phyloP scores from a whole-genome alignment of 2,888 invertebrate species.

The Drosophila paracracens region DNA sequence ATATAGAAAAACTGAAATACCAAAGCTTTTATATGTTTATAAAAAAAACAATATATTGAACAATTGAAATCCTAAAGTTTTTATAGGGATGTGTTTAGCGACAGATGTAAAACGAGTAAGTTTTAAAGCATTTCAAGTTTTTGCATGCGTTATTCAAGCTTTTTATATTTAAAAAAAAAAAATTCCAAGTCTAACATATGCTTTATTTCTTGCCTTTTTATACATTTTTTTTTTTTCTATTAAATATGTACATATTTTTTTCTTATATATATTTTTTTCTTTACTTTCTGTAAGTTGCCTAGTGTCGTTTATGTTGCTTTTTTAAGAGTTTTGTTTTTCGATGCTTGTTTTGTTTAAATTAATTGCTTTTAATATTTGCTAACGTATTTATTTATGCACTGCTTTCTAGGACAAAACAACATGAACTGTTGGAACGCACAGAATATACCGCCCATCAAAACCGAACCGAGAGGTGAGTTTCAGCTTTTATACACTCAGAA shows the following conservation, averaged over 20 bases:
- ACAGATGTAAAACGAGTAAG: slow-evolving; percentile 35
- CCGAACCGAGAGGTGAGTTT: slow-evolving; percentile 83
- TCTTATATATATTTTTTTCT: neutral
- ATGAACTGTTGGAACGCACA: slow-evolving; percentile 80
- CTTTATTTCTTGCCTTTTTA: neutral
- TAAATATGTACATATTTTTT: neutral
- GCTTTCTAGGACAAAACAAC: slow-evolving; percentile 66
- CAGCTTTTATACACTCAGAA: neutral
- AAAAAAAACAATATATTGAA: slow-evolving; percentile 31
- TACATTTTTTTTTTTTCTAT: neutral
- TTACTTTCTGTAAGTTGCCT: neutral
- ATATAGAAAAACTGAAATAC: slow-evolving; percentile 18
- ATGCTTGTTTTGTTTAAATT: slow-evolving; percentile 6
- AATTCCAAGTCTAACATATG: neutral
- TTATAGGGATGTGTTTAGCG: slow-evolving; percentile 13
- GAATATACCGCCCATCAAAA: slow-evolving; percentile 83
- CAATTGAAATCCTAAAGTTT: slow-evolving; percentile 25
- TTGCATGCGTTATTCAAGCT: slow-evolving; percentile 34
- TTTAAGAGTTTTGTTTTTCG: neutral
- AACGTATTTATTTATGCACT: slow-evolving; percentile 40
- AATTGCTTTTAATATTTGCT: slow-evolving; percentile 29
- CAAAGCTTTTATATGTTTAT: slow-evolving; percentile 36
- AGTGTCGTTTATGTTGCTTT: neutral
- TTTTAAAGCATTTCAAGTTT: slow-evolving; percentile 15
- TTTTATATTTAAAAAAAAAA: neutral